Base-by-base conservation (phyloP, 1,140 invertebrate species). In the Heliothis subflexa region DNA sequence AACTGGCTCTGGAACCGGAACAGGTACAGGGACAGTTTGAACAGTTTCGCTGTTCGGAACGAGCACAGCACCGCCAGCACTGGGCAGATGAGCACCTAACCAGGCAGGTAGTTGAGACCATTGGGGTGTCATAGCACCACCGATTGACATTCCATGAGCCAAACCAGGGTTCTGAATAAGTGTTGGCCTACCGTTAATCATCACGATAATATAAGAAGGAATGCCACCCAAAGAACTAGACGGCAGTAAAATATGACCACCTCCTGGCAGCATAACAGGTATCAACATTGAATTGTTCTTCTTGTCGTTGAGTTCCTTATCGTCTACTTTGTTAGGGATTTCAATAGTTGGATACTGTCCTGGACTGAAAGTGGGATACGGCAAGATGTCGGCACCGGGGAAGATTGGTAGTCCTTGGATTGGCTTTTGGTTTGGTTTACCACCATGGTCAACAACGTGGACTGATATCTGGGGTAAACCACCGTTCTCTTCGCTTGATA, bases 91-190 rank as follows among this genome's bases (percentile, higher is more conserved):
- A 18, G 54, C 33, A 62, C 59, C 33, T 13, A 62, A 40, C 14
- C 9, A 62, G 25, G 25, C n/a, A 10, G 14, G 59, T 45, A 40
- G 33, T 40, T 40, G 33, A 40, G 33, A 40, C 33, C 33, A 40
- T 7, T 40, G 33, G 4, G 33, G 33, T 40, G 7, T 5, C 33
- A 55, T 18, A 11, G 16, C 54, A 18, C 7, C 28, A 25, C 28
- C 33, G 3, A 40, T 10, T 10, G 59, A 62, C 14, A 45, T 7
- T 40, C 28, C 59, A 40, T 62, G 33, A 64, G 11, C 33, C 10
- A 64, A 18, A 18, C 14, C 18, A 25, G 64, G 64, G n/a, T 68
- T 68, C 47, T 68, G 45, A 28, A 68, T 28, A 14, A 68, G 64
- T 1, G 64, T 68, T 5, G 64, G 45, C n/a, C 50, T 16, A 10